Conservation (phyloP, 2,797 vertebrate species). For the Bradypodion pumilum region DNA sequence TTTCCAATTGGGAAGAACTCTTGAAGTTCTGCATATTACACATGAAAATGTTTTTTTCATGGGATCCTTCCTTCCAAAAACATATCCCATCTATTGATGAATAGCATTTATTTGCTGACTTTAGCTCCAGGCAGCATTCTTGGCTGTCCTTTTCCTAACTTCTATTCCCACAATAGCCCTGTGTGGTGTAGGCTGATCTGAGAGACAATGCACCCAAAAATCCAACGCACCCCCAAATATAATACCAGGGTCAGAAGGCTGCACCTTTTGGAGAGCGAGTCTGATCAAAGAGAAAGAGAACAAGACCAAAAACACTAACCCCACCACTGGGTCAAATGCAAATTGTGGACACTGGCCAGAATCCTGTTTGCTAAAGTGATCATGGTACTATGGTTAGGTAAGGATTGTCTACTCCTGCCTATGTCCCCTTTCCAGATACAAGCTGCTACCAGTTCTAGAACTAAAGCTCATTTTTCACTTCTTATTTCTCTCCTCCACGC, state of each 20-base stretch:
- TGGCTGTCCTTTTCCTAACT: neutral
- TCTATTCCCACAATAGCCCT: neutral
- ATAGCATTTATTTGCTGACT: neutral
- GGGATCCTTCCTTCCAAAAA: slow-evolving; percentile 2
- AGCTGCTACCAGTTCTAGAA: neutral
- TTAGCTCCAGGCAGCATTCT: neutral
- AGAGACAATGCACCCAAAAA: neutral
- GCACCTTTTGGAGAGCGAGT: neutral
- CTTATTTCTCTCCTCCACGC: neutral
- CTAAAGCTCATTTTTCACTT: neutral
- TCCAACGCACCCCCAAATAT: too few relatives aligned
- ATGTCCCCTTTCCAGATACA: too few relatives aligned
- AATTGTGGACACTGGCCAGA: too few relatives aligned
- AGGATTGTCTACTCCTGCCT: too few relatives aligned
- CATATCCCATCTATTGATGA: neutral
- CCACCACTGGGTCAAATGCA: too few relatives aligned
- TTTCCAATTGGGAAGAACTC: slow-evolving; percentile 33
- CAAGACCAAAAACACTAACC: neutral
- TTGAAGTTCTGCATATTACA: neutral
- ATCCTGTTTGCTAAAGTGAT: too few relatives aligned
- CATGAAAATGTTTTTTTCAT: too few relatives aligned
- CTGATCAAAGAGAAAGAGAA: neutral
- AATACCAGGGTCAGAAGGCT: too few relatives aligned
- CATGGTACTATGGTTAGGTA: too few relatives aligned
- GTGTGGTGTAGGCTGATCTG: neutral